These are phyloP conservation scores for Sinocyclocheilus anshuiensis DNA, from an alignment of 2,113 vertebrate genomes.

Conservation along the genomic window DNA sequence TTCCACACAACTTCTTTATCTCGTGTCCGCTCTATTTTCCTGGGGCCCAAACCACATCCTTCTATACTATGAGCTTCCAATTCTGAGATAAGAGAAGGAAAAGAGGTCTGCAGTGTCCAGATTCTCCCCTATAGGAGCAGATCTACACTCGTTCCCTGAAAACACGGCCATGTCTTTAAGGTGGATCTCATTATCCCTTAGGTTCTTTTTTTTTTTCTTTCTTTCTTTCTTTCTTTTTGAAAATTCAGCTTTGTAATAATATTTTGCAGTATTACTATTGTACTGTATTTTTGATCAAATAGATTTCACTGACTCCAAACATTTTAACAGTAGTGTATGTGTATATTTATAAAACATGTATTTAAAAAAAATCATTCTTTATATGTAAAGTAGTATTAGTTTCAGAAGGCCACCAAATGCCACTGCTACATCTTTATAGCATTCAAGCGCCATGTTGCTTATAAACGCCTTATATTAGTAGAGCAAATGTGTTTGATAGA, in stretches of 20 bases:
- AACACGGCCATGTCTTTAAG: not conserved
- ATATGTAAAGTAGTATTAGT: not conserved
- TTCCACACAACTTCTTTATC: constrained; percentile 71
- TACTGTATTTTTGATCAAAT: not conserved
- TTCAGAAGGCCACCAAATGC: not conserved
- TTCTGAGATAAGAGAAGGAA: constrained; percentile 63
- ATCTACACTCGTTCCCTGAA: not conserved
- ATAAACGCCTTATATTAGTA: constrained; percentile 13
- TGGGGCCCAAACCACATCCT: constrained; percentile 54
- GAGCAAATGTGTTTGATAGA: not conserved
- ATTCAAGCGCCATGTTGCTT: not conserved
- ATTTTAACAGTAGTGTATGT: not conserved
- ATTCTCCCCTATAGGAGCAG: constrained; percentile 40
- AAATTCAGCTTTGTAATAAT: too few species aligned
- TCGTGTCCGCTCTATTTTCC: constrained; percentile 61
- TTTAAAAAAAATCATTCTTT: too few species aligned
- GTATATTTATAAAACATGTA: too few species aligned
- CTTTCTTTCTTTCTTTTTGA: too few species aligned
- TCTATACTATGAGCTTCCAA: constrained; percentile 63
- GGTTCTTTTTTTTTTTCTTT: not conserved
- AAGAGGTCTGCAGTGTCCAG: constrained; percentile 48
- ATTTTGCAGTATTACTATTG: too few species aligned
- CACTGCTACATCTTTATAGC: not conserved
- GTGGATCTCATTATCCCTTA: not conserved
- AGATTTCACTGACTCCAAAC: too few species aligned